These are phyloP conservation scores for Phaenicophaeus curvirostris DNA, from an alignment of 2,797 vertebrate species.

Conservation along the genomic window DNA sequence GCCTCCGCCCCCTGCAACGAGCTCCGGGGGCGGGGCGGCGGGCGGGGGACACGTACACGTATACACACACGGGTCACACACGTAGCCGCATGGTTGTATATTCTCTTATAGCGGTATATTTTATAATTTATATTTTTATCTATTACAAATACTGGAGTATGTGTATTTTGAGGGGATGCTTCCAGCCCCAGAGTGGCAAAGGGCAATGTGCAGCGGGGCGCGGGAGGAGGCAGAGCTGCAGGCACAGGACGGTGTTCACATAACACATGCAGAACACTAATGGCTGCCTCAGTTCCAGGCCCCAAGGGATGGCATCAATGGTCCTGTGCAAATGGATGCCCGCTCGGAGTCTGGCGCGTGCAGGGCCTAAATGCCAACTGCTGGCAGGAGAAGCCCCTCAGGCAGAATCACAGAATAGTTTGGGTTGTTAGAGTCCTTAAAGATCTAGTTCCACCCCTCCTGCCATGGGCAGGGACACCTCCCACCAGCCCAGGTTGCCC, in stretches of 20 bases:
- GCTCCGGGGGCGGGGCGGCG: too few species aligned
- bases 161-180: rapidly evolving
- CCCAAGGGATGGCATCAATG: rapidly evolving
- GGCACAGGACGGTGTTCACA: neutral
- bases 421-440: too few species aligned
- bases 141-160: too few species aligned
- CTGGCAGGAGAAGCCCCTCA: neutral
- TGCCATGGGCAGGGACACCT: too few species aligned
- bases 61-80: rapidly evolving
- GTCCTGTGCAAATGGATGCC: rapidly evolving
- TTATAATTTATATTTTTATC: rapidly evolving
- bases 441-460: too few species aligned
- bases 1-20: too few species aligned
- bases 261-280: rapidly evolving
- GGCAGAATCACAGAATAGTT: too few species aligned
- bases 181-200: neutral
- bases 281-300: neutral
- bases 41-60: too few species aligned
- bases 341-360: rapidly evolving
- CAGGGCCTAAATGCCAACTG: rapidly evolving
- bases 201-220: rapidly evolving
- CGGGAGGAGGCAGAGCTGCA: neutral
- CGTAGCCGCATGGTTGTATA: rapidly evolving
- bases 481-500: too few species aligned
- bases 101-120: rapidly evolving